These are phyloP conservation scores for Cyprinodon tularosa DNA, from an alignment of 2,113 vertebrate species.

Conservation along the genomic window DNA sequence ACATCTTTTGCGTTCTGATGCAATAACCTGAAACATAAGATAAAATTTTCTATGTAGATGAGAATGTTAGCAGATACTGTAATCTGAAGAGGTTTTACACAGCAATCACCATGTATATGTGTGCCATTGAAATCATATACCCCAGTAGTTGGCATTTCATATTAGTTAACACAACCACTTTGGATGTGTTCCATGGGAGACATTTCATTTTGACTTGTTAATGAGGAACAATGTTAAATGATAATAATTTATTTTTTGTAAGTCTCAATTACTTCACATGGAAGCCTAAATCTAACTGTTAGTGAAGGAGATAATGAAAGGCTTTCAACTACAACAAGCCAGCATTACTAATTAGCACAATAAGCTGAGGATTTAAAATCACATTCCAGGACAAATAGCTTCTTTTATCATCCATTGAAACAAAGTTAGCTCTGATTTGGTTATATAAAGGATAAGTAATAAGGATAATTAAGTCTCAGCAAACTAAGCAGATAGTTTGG, in stretches of 20 bases:
- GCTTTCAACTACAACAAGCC: conserved; percentile 7
- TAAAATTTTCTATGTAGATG: conserved; percentile 13
- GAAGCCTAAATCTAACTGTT: conserved; percentile 20
- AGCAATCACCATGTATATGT: not conserved
- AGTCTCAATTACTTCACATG: conserved; percentile 20
- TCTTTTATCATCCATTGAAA: not conserved
- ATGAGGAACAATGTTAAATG: conserved; percentile 11
- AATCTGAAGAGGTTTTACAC: conserved; percentile 9
- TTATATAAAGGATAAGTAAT: too few species aligned
- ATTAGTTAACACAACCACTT: not conserved
- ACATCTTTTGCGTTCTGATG: conserved; percentile 34
- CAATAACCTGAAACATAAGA: conserved; percentile 44
- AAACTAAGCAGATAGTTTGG: too few species aligned
- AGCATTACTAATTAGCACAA: not conserved
- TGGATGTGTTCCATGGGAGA: not conserved
- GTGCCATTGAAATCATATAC: conserved; percentile 2
- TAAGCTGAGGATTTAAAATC: conserved; percentile 10
- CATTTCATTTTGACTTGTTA: conserved; percentile 9
- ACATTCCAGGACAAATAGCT: not conserved
- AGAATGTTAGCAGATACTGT: conserved; percentile 13
- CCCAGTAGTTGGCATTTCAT: conserved; percentile 5
- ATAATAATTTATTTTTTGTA: not conserved
- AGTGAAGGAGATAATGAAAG: not conserved
- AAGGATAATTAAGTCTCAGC: too few species aligned
- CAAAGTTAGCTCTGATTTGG: not conserved